phyloP scores from a whole-genome alignment of 1,140 invertebrate species.

The Atta cephalotes region DNA sequence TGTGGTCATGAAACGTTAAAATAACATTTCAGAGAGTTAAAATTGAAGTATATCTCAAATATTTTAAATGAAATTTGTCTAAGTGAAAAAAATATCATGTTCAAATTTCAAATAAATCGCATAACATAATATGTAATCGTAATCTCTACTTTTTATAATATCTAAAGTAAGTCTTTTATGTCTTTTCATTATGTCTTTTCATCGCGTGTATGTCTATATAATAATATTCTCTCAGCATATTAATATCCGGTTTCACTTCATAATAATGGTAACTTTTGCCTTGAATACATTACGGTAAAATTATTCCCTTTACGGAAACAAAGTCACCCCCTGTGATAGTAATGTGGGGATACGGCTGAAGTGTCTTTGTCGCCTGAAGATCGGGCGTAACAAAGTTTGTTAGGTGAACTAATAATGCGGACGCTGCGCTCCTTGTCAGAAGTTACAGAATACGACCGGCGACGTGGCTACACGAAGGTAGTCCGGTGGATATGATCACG shows the following conservation, averaged over 20 bases:
- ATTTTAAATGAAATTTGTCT: not conserved
- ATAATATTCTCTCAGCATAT: not conserved
- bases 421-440: conserved; percentile 53
- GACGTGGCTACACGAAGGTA: conserved; percentile 85
- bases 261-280: not conserved
- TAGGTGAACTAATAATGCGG: conserved; percentile 49
- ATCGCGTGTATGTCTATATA: not conserved
- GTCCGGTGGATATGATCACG: conserved; percentile 85
- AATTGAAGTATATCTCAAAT: not conserved
- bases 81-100: not conserved
- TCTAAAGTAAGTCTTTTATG: not conserved
- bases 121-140: not conserved
- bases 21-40: not conserved
- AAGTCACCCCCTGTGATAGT: conserved; percentile 24
- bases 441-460: conserved; percentile 84
- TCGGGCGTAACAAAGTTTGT: conserved; percentile 34
- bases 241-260: conserved; percentile 35
- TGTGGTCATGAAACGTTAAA: not conserved
- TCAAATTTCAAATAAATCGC: not conserved
- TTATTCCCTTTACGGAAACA: conserved; percentile 10
- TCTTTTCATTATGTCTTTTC: not conserved
- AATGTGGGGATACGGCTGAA: conserved; percentile 9
- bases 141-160: not conserved
- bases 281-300: not conserved
- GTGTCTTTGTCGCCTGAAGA: conserved; percentile 37